Conservation (phyloP, 2,113 vertebrate genomes). For the Charadrius vociferus region DNA sequence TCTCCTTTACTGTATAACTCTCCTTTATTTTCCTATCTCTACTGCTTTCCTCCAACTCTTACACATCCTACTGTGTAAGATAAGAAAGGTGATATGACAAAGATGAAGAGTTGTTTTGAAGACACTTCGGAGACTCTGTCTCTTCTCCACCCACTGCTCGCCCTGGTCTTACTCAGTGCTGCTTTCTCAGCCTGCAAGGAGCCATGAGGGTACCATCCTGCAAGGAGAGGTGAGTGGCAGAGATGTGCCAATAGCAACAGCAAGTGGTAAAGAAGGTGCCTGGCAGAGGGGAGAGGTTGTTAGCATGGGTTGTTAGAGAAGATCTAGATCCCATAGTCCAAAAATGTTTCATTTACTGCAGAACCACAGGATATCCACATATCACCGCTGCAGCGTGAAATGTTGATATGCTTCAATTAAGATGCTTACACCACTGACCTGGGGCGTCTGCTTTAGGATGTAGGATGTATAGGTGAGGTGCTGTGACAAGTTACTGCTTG, state of each 20-base stretch:
- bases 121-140: not conserved
- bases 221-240: not conserved
- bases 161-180: not conserved
- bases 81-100: too few species aligned
- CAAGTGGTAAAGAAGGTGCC: not conserved
- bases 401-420: not conserved
- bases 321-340: not conserved
- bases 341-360: not conserved
- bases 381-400: not conserved
- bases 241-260: not conserved
- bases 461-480: conserved; percentile 97
- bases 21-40: not conserved
- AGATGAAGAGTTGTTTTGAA: too few species aligned
- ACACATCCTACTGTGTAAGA: not conserved
- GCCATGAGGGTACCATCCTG: not conserved
- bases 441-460: conserved; percentile 96
- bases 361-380: not conserved
- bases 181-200: not conserved
- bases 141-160: not conserved
- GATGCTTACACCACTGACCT: conserved; percentile 69
- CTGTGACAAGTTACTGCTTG: conserved; percentile 85
- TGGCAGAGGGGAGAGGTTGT: not conserved
- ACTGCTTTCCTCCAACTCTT: not conserved
- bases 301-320: not conserved
- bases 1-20: not conserved